A percentile compares a stretch with the other conserved stretches of the same genome.
Evolutionary conservation across 2,113 vertebrate species (phyloP).

Genomic region (Trinectes maculatus): DNA sequence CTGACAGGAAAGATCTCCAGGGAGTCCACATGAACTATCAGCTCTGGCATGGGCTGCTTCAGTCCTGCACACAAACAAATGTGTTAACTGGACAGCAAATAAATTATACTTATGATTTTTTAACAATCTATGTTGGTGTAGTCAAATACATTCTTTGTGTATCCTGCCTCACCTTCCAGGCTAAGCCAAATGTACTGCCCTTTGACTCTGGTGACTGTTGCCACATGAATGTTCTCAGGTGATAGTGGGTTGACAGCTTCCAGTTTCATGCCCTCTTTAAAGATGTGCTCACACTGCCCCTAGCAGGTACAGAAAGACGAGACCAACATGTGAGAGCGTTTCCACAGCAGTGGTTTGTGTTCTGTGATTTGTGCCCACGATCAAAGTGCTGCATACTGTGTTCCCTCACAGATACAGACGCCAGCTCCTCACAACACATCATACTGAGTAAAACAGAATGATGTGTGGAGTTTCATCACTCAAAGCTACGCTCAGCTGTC

Average conservation of each 20-base stretch:
- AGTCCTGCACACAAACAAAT: constrained; percentile 80
- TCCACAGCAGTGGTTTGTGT: constrained; percentile 3
- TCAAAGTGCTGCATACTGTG: no score
- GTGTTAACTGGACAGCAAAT: neutral
- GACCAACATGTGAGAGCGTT: neutral
- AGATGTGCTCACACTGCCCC: constrained; percentile 89
- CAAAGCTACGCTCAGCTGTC: no score
- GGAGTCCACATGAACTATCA: constrained; percentile 93
- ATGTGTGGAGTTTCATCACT: no score
- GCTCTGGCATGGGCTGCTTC: constrained; percentile 90
- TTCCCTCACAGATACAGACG: no score
- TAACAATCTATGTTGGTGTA: neutral
- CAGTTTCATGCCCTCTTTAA: constrained; percentile 96
- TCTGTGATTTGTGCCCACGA: constrained; percentile 14
- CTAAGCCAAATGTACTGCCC: constrained; percentile 94
- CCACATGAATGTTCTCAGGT: constrained; percentile 93
- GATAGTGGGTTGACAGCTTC: constrained; percentile 93
- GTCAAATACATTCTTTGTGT: constrained; percentile 8
- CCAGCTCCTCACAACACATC: no score
- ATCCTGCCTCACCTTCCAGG: constrained; percentile 87
- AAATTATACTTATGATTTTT: neutral
- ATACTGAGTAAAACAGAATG: no score
- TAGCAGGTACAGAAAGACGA: constrained; percentile 68
- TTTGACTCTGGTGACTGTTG: constrained; percentile 89
- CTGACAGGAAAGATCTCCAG: constrained; percentile 97